phyloP scores from a whole-genome alignment of 2,113 vertebrate genomes.

The Gobius niger region DNA sequence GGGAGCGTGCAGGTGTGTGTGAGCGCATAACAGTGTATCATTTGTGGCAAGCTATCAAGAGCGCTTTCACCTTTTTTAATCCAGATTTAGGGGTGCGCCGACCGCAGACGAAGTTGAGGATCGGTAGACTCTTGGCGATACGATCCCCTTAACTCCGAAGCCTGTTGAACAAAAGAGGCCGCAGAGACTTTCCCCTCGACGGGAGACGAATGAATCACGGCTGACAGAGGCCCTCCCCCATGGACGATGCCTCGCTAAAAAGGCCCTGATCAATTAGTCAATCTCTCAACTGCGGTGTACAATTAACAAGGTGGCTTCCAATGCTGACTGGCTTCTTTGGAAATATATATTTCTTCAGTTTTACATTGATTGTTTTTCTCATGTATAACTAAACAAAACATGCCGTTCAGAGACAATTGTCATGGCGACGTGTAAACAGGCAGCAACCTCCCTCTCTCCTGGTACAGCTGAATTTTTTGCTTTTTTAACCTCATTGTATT shows the following conservation, averaged over 20 bases:
- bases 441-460: no score
- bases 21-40: slow-evolving; percentile 73
- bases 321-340: slow-evolving; percentile 33
- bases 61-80: slow-evolving; percentile 67
- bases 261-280: slow-evolving; percentile 79
- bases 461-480: no score
- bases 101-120: slow-evolving; percentile 13
- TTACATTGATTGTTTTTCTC: no score
- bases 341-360: no score
- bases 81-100: slow-evolving; percentile 66
- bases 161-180: slow-evolving; percentile 69
- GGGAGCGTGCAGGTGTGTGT: slow-evolving; percentile 27
- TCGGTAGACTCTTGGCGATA: slow-evolving; percentile 55
- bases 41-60: slow-evolving; percentile 74
- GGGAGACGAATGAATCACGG: slow-evolving; percentile 73
- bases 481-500: no score
- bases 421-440: no score
- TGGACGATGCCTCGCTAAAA: slow-evolving; percentile 52
- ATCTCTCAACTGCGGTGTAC: slow-evolving; percentile 70
- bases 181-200: slow-evolving; percentile 55
- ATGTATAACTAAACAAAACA: no score
- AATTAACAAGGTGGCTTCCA: slow-evolving; percentile 74
- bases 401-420: no score
- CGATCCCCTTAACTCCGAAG: slow-evolving; percentile 43
- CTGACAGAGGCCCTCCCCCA: slow-evolving; percentile 68